Conservation (phyloP, 2,113 vertebrate species). For the Dunckerocampus dactyliophorus region DNA sequence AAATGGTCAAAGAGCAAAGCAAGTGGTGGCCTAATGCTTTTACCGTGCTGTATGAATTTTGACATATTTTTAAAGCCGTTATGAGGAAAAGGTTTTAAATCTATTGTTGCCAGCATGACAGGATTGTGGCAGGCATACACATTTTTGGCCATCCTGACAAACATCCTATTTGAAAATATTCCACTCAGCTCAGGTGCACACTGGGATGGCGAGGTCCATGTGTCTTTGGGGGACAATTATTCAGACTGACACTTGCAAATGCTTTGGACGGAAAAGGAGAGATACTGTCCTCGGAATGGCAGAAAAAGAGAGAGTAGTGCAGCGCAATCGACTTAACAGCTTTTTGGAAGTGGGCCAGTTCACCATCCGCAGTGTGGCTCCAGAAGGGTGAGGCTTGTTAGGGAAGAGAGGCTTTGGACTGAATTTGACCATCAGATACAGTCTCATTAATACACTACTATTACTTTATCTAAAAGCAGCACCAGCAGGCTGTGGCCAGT, state of each 20-base stretch:
- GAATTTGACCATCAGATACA: constrained; percentile 40
- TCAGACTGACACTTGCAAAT: constrained; percentile 52
- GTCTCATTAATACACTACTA: constrained; percentile 49
- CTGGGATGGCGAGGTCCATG: constrained; percentile 12
- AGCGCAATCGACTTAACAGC: constrained; percentile 62
- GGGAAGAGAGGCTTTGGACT: constrained; percentile 23
- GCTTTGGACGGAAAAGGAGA: constrained; percentile 53
- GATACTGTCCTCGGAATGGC: constrained; percentile 46
- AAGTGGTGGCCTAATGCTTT: background rate
- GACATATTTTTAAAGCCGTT: background rate
- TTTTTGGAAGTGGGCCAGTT: constrained; percentile 58
- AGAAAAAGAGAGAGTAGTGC: constrained; percentile 54
- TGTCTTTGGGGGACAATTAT: constrained; percentile 57
- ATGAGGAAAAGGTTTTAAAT: no score
- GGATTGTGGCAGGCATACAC: background rate
- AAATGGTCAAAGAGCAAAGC: background rate
- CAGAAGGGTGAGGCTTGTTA: background rate
- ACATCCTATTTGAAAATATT: constrained; percentile 24
- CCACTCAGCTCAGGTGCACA: constrained; percentile 29
- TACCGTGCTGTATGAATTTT: background rate
- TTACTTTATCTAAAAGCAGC: constrained; percentile 42
- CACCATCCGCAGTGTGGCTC: constrained; percentile 44
- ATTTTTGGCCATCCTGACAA: constrained; percentile 23
- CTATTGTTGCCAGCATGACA: background rate
- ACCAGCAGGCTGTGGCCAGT: constrained; percentile 22